Conservation (phyloP, 2,797 vertebrate genomes). For the Gymnothorax reevesii region DNA sequence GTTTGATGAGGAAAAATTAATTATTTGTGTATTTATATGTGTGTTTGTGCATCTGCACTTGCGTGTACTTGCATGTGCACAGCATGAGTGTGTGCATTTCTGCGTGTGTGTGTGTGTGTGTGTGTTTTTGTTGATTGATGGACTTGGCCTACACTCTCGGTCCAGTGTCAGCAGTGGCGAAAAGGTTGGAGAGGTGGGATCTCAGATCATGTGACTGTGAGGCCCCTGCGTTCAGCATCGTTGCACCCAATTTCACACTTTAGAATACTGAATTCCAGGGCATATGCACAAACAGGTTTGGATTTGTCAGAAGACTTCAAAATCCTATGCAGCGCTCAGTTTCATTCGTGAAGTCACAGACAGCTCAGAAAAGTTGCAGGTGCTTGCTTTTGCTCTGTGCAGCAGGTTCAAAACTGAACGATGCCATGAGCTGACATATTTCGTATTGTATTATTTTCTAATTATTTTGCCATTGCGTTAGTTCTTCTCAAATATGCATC, state of each 20-base stretch:
- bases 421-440: background rate
- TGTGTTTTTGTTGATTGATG: slow-evolving; percentile 11
- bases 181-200: background rate
- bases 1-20: background rate
- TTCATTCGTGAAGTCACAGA: background rate
- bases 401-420: background rate
- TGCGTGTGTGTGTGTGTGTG: background rate
- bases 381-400: background rate
- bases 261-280: background rate
- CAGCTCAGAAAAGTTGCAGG: background rate
- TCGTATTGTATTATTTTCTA: background rate
- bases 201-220: slow-evolving; percentile 7
- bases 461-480: background rate
- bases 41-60: background rate
- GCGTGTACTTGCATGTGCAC: background rate
- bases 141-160: background rate
- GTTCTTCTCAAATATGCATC: background rate
- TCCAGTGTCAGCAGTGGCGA: slow-evolving; percentile 2
- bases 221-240: background rate
- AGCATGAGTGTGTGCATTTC: background rate
- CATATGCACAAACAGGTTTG: background rate
- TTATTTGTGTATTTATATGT: background rate
- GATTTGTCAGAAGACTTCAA: too few relatives aligned
- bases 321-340: background rate
- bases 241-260: background rate